These are phyloP conservation scores for Rhynchopsitta pachyrhyncha DNA, from an alignment of 2,113 vertebrate genomes.

Conservation along the genomic window DNA sequence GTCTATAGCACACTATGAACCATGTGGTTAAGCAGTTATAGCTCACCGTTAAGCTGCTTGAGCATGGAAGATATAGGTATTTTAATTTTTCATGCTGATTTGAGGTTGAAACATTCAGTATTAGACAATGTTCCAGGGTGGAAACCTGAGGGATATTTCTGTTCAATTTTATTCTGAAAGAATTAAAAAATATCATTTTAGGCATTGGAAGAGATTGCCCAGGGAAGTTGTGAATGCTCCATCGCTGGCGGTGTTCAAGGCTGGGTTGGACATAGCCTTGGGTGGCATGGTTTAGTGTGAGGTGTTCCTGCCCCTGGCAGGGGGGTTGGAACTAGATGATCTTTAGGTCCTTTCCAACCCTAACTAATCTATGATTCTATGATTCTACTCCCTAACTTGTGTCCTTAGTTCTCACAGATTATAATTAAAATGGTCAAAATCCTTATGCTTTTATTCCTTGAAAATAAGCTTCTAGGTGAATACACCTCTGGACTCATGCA, in stretches of 20 bases:
- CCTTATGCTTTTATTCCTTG: not conserved
- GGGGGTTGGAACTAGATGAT: too few relatives aligned
- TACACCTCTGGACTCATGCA: not conserved
- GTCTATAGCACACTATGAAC: not conserved
- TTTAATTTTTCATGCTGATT: not conserved
- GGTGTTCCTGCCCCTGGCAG: too few relatives aligned
- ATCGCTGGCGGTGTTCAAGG: too few relatives aligned
- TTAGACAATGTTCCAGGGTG: not conserved
- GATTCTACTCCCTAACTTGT: not conserved
- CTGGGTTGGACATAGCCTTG: too few relatives aligned
- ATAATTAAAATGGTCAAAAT: not conserved
- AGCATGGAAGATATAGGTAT: not conserved
- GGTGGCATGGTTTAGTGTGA: too few relatives aligned
- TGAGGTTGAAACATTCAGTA: not conserved
- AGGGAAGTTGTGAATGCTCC: too few relatives aligned
- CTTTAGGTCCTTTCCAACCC: too few relatives aligned
- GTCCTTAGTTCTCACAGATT: not conserved
- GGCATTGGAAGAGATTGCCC: not conserved
- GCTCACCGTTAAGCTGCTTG: not conserved
- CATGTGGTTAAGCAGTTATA: rapidly evolving
- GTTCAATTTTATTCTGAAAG: not conserved
- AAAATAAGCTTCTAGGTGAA: not conserved
- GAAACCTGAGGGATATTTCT: not conserved
- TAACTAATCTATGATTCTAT: too few relatives aligned
- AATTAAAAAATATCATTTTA: not conserved